A percentile compares a stretch with the other conserved stretches of the same genome.
phyloP scores from a whole-genome alignment of 2,888 invertebrate species.

The Coleophora flavipennella region DNA sequence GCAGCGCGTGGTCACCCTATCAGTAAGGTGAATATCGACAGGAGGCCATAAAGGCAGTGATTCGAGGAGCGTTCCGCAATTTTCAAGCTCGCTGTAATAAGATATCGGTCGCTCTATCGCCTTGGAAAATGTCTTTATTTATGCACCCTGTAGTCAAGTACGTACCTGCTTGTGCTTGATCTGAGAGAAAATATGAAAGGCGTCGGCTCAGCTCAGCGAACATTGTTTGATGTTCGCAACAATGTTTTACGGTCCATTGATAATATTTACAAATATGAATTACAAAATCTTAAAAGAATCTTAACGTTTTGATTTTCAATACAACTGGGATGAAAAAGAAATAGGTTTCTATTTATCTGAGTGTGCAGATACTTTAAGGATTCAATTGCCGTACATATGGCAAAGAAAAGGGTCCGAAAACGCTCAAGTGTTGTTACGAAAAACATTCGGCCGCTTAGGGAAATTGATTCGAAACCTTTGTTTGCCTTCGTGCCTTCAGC shows the following conservation, averaged over 20 bases:
- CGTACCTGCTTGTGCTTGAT: not conserved
- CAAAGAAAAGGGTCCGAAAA: conserved; percentile 6
- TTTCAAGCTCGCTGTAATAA: conserved; percentile 57
- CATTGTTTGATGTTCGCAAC: not conserved
- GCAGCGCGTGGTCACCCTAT: no score
- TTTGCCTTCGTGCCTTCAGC: conserved; percentile 23
- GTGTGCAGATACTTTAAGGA: conserved; percentile 1
- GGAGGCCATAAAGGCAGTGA: conserved; percentile 53
- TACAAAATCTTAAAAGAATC: no score
- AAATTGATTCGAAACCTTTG: conserved; percentile 27
- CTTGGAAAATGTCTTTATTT: conserved; percentile 50
- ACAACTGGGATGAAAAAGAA: no score
- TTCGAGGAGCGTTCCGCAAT: conserved; percentile 51
- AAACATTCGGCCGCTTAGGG: conserved; percentile 9
- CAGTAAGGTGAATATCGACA: conserved; percentile 48
- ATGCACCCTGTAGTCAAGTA: conserved; percentile 18
- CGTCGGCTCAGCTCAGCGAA: conserved; percentile 20
- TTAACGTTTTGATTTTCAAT: no score
- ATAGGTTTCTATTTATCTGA: no score
- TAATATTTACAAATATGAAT: no score
- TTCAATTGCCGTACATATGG: conserved; percentile 2
- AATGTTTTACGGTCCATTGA: no score
- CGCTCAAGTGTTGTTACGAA: conserved; percentile 7
- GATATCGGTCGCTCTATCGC: conserved; percentile 55
- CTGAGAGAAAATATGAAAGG: conserved; percentile 15